phyloP scores from a whole-genome alignment of 2,888 invertebrate species.

The Ctena decussata region DNA sequence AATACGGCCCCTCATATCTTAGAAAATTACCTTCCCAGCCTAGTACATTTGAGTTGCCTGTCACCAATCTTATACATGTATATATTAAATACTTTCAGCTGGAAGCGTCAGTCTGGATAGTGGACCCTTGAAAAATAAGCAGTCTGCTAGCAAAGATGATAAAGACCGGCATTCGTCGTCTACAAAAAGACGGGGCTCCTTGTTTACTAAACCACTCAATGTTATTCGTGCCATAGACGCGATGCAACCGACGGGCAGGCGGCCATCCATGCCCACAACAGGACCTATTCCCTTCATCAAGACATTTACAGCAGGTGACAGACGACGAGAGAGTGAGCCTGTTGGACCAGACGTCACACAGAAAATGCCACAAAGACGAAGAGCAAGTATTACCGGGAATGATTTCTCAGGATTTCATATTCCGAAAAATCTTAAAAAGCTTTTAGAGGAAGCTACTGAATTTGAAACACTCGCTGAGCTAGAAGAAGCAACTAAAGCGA shows the following conservation, averaged over 20 bases:
- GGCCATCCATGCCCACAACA: background rate
- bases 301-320: background rate
- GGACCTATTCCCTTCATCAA: background rate
- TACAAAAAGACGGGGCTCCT: conserved; percentile 15
- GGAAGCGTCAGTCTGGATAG: conserved; percentile 1
- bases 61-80: too few relatives aligned
- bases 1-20: too few relatives aligned
- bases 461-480: background rate
- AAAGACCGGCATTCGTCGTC: background rate
- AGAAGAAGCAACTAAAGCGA: background rate
- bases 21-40: too few relatives aligned
- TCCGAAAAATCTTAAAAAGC: background rate
- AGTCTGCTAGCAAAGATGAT: background rate
- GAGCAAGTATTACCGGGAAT: background rate
- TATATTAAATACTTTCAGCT: conserved; percentile 30
- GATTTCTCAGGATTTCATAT: background rate
- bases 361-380: background rate
- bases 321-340: background rate
- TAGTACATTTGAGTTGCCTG: too few relatives aligned
- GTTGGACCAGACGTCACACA: background rate
- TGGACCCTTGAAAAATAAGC: background rate
- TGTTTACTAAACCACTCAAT: conserved; percentile 38
- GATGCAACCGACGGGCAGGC: background rate
- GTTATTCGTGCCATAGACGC: conserved; percentile 19
- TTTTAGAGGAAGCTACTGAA: background rate